These are phyloP conservation scores for Phthorimaea operculella DNA, from an alignment of 1,140 invertebrate species.

Conservation along the genomic window DNA sequence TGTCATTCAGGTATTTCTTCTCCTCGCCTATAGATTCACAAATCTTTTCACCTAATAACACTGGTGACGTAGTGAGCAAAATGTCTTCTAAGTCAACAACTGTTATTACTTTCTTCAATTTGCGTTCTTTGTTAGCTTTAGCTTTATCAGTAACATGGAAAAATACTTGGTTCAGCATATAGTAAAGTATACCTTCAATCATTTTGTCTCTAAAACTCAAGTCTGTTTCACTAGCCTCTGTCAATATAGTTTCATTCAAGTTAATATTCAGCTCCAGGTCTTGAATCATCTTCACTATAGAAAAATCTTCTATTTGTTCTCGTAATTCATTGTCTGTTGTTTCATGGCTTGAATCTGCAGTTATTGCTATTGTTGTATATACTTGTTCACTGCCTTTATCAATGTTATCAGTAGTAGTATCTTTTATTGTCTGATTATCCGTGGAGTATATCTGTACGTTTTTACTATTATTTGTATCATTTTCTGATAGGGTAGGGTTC, in stretches of 20 bases:
- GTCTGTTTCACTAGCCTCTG: constrained; percentile 34
- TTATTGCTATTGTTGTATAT: too few relatives aligned
- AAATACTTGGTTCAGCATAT: constrained; percentile 41
- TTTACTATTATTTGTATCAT: too few relatives aligned
- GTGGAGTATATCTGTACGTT: too few relatives aligned
- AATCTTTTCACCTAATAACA: background rate
- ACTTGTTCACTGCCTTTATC: too few relatives aligned
- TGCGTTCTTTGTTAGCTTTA: constrained; percentile 19
- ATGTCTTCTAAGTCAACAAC: constrained; percentile 51
- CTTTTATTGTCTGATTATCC: too few relatives aligned
- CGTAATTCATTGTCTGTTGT: too few relatives aligned
- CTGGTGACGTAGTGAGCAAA: constrained; percentile 35
- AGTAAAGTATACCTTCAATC: constrained; percentile 42
- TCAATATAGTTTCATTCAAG: constrained; percentile 29
- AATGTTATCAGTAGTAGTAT: too few relatives aligned
- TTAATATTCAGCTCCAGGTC: constrained; percentile 33
- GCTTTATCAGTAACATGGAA: constrained; percentile 22
- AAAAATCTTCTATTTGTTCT: constrained; percentile 30
- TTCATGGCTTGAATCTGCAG: too few relatives aligned
- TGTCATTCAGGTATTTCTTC: too few relatives aligned
- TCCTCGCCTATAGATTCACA: too few relatives aligned
- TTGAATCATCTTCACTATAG: constrained; percentile 41
- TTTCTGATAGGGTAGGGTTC: too few relatives aligned
- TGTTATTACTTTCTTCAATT: constrained; percentile 41
- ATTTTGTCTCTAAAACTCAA: constrained; percentile 25